Conservation (phyloP, 2,113 vertebrate genomes). For the Nanger granti region DNA sequence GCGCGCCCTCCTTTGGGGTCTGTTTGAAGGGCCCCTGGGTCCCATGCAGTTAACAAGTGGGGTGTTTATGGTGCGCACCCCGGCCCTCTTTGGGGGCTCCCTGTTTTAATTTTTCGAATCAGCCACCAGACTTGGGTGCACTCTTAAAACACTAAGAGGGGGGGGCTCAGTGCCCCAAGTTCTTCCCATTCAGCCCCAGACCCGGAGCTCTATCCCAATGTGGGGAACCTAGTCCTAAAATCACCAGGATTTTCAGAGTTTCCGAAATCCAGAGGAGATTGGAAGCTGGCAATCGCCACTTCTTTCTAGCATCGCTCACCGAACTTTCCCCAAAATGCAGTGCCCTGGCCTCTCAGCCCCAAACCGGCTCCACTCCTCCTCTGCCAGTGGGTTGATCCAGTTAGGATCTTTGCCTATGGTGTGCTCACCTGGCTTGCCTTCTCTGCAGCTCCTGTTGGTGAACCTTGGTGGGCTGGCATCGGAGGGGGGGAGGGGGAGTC, state of each 20-base stretch:
- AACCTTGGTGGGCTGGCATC: neutral
- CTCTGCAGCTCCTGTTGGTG: neutral
- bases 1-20: neutral
- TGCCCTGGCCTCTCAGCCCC: neutral
- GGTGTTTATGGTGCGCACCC: constrained; percentile 56
- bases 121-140: neutral
- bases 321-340: neutral
- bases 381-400: no score
- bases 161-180: neutral
- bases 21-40: constrained; percentile 36
- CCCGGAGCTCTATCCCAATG: neutral
- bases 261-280: neutral
- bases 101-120: neutral
- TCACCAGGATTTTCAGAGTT: neutral
- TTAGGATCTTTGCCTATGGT: neutral
- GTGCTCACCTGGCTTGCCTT: neutral
- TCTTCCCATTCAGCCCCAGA: neutral
- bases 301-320: neutral
- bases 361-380: neutral
- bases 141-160: neutral
- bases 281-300: neutral
- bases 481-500: no score
- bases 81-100: neutral
- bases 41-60: constrained; percentile 58
- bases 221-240: neutral